Evolutionary conservation across 2,113 vertebrate species (phyloP).

Genomic region (Sinocyclocheilus anshuiensis): DNA sequence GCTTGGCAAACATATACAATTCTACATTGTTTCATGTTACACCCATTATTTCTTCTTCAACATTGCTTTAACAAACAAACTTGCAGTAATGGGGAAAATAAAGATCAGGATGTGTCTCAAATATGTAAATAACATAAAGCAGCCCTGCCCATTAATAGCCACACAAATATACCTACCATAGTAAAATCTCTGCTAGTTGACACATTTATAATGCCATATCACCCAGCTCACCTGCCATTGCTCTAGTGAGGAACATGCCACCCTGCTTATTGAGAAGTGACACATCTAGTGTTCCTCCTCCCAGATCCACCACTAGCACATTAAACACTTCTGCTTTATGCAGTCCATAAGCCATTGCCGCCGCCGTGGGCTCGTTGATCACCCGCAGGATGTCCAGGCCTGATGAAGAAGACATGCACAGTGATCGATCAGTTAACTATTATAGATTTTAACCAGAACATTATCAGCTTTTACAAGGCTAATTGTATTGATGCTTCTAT

Average conservation of each 20-base stretch:
- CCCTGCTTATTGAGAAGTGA: constrained; percentile 96
- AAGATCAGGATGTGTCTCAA: too few species aligned
- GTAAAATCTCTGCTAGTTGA: neutral
- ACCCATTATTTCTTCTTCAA: too few species aligned
- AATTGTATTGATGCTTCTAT: neutral
- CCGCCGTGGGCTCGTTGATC: constrained; percentile 96
- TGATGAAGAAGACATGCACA: constrained; percentile 55
- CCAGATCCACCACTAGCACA: constrained; percentile 95
- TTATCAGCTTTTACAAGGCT: neutral
- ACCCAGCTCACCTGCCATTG: constrained; percentile 89
- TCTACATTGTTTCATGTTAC: too few species aligned
- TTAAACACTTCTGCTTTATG: constrained; percentile 93
- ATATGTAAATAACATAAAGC: too few species aligned
- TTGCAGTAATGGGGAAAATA: too few species aligned
- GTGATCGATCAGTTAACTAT: neutral
- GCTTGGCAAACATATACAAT: neutral
- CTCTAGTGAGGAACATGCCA: constrained; percentile 95
- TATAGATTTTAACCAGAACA: neutral
- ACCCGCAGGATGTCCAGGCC: constrained; percentile 89
- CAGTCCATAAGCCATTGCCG: constrained; percentile 96
- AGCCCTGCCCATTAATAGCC: neutral
- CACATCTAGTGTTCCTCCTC: constrained; percentile 95
- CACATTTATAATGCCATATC: neutral
- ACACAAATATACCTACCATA: neutral
- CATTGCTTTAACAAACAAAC: too few species aligned